Evolutionary conservation across 2,797 vertebrate genomes (phyloP).

Genomic region (Typhlichthys subterraneus): DNA sequence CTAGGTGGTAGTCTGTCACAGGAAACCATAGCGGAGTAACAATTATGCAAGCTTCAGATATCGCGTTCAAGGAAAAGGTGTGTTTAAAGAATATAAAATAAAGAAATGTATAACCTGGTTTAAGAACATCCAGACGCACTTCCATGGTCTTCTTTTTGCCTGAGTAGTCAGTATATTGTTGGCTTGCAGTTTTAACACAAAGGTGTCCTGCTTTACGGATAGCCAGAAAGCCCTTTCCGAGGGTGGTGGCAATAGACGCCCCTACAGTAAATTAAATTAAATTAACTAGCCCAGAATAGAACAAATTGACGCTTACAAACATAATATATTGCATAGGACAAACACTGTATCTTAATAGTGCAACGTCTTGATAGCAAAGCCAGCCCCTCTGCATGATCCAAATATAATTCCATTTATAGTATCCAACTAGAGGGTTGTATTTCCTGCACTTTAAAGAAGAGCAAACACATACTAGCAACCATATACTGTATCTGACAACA

Average conservation of each 20-base stretch:
- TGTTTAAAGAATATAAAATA: conserved; percentile 10
- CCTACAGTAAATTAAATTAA: conserved; percentile 59
- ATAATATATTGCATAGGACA: neutral
- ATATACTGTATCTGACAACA: too few relatives aligned
- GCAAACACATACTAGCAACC: too few relatives aligned
- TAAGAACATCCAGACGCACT: conserved; percentile 78
- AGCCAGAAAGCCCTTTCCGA: conserved; percentile 85
- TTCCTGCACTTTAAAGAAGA: conserved; percentile 23
- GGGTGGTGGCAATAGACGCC: conserved; percentile 65
- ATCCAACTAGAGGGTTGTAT: conserved; percentile 38
- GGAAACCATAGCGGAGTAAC: neutral
- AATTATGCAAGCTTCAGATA: neutral
- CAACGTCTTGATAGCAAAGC: too few relatives aligned
- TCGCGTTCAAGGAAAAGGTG: neutral
- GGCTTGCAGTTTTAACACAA: conserved; percentile 75
- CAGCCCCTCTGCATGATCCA: neutral
- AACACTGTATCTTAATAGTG: too few relatives aligned
- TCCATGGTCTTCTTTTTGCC: conserved; percentile 82
- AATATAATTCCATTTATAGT: conserved; percentile 64
- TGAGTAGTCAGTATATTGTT: conserved; percentile 83
- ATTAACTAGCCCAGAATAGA: neutral
- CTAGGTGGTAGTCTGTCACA: conserved; percentile 36
- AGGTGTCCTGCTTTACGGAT: conserved; percentile 86
- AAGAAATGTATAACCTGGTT: conserved; percentile 67
- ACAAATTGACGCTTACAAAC: neutral